Conservation (phyloP, 2,888 invertebrate genomes). For the Cerastis rubricosa region DNA sequence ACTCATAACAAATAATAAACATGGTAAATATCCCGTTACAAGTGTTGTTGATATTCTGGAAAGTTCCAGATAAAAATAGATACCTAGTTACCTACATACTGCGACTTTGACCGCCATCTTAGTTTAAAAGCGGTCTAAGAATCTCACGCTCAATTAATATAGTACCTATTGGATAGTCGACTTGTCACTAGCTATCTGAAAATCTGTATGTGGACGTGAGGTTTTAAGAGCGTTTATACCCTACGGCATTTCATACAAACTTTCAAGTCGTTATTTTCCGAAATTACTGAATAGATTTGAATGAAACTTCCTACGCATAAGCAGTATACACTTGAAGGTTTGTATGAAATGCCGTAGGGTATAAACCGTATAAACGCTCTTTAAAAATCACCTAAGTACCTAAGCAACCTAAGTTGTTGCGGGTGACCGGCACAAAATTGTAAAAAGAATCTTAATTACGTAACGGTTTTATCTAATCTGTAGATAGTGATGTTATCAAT, state of each 20-base stretch:
- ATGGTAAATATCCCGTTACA: too few relatives aligned
- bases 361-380: too few relatives aligned
- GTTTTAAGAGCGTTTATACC: too few relatives aligned
- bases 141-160: neutral
- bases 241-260: too few relatives aligned
- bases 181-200: neutral
- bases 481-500: neutral
- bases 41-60: too few relatives aligned
- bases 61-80: neutral
- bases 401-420: neutral
- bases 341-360: too few relatives aligned
- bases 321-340: too few relatives aligned
- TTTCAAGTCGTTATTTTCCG: too few relatives aligned
- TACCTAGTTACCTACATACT: neutral
- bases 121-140: neutral
- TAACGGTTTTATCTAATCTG: neutral
- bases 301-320: too few relatives aligned
- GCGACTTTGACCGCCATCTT: neutral
- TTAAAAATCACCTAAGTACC: neutral
- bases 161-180: neutral
- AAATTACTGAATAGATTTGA: too few relatives aligned
- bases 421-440: neutral
- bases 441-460: neutral
- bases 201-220: neutral
- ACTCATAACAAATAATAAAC: too few relatives aligned